Evolutionary conservation across 1,140 invertebrate species (phyloP).

Genomic region (Trichonephila clavata): DNA sequence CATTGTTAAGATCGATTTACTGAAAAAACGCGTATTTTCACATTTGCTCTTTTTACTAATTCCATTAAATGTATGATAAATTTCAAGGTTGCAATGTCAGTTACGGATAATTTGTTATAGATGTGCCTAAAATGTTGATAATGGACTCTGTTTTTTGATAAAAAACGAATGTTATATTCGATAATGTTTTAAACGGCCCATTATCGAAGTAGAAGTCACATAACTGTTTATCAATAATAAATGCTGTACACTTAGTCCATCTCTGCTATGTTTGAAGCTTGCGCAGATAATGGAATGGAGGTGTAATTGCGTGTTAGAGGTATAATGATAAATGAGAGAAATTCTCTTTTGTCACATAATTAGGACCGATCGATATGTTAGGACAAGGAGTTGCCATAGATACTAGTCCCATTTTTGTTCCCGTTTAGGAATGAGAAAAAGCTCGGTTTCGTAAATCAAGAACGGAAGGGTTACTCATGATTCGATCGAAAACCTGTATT

Average conservation of each 20-base stretch:
- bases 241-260: not conserved
- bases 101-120: not conserved
- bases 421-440: not conserved
- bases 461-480: not conserved
- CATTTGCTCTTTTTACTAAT: not conserved
- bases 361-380: conserved; percentile 34
- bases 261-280: not conserved
- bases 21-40: too few species aligned
- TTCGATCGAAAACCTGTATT: not conserved
- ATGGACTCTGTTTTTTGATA: not conserved
- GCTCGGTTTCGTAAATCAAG: too few species aligned
- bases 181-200: not conserved
- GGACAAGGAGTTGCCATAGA: conserved; percentile 33
- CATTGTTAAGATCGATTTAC: too few species aligned
- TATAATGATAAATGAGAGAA: conserved; percentile 27
- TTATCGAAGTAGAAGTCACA: not conserved
- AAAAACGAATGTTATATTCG: not conserved
- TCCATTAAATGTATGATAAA: not conserved
- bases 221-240: not conserved
- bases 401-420: not conserved
- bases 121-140: not conserved
- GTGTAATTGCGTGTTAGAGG: not conserved
- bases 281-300: not conserved
- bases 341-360: conserved; percentile 32
- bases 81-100: not conserved